phyloP scores from a whole-genome alignment of 2,888 invertebrate genomes.

The Nesidiocoris tenuis region DNA sequence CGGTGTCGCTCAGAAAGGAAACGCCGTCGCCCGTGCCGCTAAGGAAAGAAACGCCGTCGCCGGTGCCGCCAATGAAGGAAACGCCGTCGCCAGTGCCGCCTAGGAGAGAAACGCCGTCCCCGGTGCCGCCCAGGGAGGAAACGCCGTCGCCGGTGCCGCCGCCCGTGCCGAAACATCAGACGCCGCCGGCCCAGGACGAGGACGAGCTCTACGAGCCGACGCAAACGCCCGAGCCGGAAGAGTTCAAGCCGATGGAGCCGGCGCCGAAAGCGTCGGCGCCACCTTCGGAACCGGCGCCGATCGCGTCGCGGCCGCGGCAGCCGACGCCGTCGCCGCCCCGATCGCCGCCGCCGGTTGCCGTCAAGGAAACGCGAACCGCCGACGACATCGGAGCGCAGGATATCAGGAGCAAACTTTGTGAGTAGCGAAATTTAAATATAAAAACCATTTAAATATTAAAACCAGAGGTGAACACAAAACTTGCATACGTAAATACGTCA shows the following conservation, averaged over 20 bases:
- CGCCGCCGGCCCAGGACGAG: conserved; percentile 5
- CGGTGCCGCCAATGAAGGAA: conserved; percentile 1
- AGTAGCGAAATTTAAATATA: conserved; percentile 11
- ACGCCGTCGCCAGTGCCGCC: not conserved
- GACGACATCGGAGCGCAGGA: conserved; percentile 46
- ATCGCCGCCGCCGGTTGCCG: not conserved
- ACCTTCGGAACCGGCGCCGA: conserved; percentile 8
- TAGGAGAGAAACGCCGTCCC: too few relatives aligned
- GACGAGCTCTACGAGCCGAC: conserved; percentile 36
- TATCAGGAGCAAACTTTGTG: conserved; percentile 46
- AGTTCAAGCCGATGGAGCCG: conserved; percentile 6
- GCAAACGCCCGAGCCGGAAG: conserved; percentile 36
- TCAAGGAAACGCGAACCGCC: conserved; percentile 12
- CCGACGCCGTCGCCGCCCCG: conserved; percentile 12
- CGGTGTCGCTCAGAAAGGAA: conserved; percentile 15
- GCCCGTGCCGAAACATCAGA: conserved; percentile 36
- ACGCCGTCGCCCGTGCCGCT: not conserved
- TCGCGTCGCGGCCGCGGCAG: not conserved
- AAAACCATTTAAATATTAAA: too few relatives aligned
- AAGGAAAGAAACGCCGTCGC: not conserved
- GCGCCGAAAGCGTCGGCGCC: conserved; percentile 22
- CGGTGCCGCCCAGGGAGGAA: conserved; percentile 1
- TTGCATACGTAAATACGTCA: too few relatives aligned
- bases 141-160: conserved; percentile 38
- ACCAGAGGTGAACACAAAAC: too few relatives aligned